A percentile compares a stretch with the other conserved stretches of the same genome.
Conservation (phyloP, 2,797 vertebrate genomes). For the Lepilemur ruficaudatus region DNA sequence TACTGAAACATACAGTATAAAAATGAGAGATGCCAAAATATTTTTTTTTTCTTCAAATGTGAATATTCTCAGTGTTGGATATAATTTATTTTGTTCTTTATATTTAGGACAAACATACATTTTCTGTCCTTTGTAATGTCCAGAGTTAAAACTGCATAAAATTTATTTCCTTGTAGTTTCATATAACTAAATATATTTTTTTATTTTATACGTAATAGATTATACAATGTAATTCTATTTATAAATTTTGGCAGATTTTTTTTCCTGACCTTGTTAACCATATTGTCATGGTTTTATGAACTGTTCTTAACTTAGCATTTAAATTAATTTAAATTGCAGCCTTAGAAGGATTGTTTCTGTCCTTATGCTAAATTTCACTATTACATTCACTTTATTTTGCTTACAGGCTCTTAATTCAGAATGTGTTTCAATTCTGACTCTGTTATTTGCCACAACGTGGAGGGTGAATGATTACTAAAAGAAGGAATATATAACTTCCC, state of each 20-base stretch:
- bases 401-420: neutral
- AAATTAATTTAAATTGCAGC: neutral
- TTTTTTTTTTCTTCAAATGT: neutral
- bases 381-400: neutral
- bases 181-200: neutral
- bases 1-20: neutral
- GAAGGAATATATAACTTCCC: neutral
- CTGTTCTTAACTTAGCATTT: neutral
- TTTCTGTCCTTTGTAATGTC: neutral
- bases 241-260: neutral
- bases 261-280: neutral
- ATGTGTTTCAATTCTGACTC: neutral
- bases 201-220: neutral
- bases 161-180: neutral
- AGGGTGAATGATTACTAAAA: neutral
- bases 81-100: neutral
- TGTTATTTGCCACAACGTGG: neutral
- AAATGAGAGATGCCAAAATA: neutral
- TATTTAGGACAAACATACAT: neutral
- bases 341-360: neutral
- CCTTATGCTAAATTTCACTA: neutral
- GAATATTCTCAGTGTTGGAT: neutral
- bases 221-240: neutral
- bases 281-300: neutral
- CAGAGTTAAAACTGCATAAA: neutral